Evolutionary conservation across 2,888 invertebrate species (phyloP), one percentile per base, ranked within the genome.

Genomic region (Hoplodrina ambigua): DNA sequence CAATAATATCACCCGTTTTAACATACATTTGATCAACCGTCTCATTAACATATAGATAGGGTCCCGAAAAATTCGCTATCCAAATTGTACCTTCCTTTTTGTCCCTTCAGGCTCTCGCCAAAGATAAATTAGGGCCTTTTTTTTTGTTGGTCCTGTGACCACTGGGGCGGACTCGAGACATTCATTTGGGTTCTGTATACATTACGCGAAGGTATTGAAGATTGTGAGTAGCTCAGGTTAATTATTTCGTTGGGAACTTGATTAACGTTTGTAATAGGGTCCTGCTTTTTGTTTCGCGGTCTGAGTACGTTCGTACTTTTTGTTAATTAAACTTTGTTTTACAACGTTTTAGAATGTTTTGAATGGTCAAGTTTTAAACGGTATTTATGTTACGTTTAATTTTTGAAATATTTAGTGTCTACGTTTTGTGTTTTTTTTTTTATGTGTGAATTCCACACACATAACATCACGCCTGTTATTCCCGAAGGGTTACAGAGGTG

Each of bases 41-140:
- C 87, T 90, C 91, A 92, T 92, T 92, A 92, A 88, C 91, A 91
- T 92, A 92, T 91, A 92, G 90, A 92, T 88, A 84, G 88, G 85
- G 75, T 80, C 84, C 84, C 82, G 80, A 90, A 92, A 91, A 91
- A 90, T 86, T 84, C 87, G 83, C 85, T 88, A 86, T 85, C 88
- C 88, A 87, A 90, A 90, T 88, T 88, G 87, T 90, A 88, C 90
- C 88, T 87, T 84, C 79, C 85, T 86, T 89, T 90, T 88, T 86
- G 86, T 88, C 86, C 87, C 87, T 87, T 81, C 80, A 83, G 87
- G 85, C 87, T 83, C 85, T 88, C 83, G 76, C 84, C 77, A 82
- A 86, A 88, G 89, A 89, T 89, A 91, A 91, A 91, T 91, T 90
- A 90, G 85, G 86, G 88, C 78, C 80, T 85, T 89, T 89, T 89